These are phyloP conservation scores for Neoitamus cyanurus DNA, from an alignment of 2,888 invertebrate genomes.

Conservation along the genomic window DNA sequence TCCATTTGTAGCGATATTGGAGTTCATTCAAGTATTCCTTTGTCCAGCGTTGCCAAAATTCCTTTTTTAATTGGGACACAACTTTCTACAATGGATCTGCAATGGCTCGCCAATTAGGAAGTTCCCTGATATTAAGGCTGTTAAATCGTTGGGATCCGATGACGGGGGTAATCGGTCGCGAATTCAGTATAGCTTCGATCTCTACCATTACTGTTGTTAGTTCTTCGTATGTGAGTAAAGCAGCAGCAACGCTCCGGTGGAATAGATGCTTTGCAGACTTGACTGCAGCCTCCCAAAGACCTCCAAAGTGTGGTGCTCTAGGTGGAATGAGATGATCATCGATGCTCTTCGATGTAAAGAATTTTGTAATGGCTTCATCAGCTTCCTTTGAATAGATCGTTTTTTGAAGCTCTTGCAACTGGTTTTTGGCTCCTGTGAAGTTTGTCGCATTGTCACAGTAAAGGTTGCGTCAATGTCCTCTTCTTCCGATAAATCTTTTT, in stretches of 20 bases:
- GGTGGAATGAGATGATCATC: background rate
- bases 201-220: background rate
- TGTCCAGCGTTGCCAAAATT: too few species aligned
- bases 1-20: background rate
- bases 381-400: background rate
- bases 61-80: too few species aligned
- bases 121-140: background rate
- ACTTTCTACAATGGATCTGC: too few species aligned
- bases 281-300: too few species aligned
- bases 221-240: too few species aligned
- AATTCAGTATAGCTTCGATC: background rate
- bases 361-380: background rate
- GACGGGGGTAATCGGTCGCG: background rate
- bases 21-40: too few species aligned
- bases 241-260: too few species aligned
- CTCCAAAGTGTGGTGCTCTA: background rate
- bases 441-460: background rate
- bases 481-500: conserved; percentile 16
- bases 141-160: background rate
- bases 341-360: background rate
- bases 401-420: background rate
- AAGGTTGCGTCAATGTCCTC: background rate
- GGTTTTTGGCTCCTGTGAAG: background rate
- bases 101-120: background rate
- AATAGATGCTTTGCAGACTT: too few species aligned